Base-by-base conservation (phyloP, 2,113 vertebrate species). In the Nesogale talazaci region DNA sequence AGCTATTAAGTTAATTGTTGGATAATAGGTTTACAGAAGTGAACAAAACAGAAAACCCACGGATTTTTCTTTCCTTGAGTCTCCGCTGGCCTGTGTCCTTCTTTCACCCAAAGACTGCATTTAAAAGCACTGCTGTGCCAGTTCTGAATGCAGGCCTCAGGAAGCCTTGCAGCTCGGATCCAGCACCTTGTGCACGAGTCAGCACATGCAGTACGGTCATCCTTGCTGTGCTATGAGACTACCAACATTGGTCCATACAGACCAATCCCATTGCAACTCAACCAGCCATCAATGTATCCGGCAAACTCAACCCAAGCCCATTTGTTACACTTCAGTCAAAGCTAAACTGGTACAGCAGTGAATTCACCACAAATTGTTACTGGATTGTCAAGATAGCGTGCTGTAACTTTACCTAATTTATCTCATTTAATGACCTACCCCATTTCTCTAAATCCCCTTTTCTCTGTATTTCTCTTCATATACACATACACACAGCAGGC, bases 361-460 rank as follows among this genome's bases (percentile, higher is more conserved):
- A 52, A 15, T 29, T 74, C 36, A 94, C 40, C 25, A 31, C 83
- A 65, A 23, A 81, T 2, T 3, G 42, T 56, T 80, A n/a, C 0
- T 12, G 56, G 42, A 76, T 80, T 16, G 46, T 20, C 31, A 40
- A 77, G 19, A 46, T 46, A 46, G 42, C 42, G 42, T 46, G 42
- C 42, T 46, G 42, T 10, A 57, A n/a, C 4, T 95, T 93, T 79
- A 61, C 77, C 87, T 63, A 42, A 0, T 65, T n/a, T 86, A 80
- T 27, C 61, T 76, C 34, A 85, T 56, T 88, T 34, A 52, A 83
- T 76, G 27, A 27, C 63, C 46, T 12, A 52, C 10, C 29, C 31
- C 46, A 40, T 10, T 31, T 34, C 38, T n/a, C 63, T 67, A 11
- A 67, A 27, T 52, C 46, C 46, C 46, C 9, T 11, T 52, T 52